These are phyloP conservation scores for Bovichtus variegatus DNA, from an alignment of 2,797 vertebrate species.

Conservation along the genomic window DNA sequence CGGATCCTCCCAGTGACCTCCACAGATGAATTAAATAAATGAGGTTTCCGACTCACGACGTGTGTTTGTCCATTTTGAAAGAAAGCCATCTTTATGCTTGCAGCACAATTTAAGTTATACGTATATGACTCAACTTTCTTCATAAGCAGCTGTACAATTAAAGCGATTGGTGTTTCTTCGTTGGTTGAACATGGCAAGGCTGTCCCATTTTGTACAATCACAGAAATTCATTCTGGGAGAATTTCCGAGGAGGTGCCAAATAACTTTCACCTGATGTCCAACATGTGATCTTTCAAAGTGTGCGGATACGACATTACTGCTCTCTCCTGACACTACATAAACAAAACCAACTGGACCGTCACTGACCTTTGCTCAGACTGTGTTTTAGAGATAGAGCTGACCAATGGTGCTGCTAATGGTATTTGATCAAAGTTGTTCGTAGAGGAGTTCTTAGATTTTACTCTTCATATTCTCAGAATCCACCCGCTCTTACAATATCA, in stretches of 20 bases:
- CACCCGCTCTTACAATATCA: not conserved
- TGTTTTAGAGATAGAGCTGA: slow-evolving; percentile 15
- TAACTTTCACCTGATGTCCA: not conserved
- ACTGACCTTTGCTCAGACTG: slow-evolving; percentile 50
- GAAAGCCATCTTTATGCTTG: not conserved
- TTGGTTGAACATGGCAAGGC: not conserved
- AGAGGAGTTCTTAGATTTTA: not conserved
- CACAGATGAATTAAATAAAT: slow-evolving; percentile 3
- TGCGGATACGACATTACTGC: not conserved
- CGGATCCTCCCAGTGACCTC: slow-evolving; percentile 3
- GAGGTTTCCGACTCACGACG: not conserved
- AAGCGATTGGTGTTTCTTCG: not conserved
- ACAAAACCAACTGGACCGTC: slow-evolving; percentile 27
- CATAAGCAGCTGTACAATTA: not conserved
- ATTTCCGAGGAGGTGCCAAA: not conserved
- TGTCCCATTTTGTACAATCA: not conserved
- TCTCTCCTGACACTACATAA: slow-evolving; percentile 46
- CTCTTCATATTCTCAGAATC: not conserved
- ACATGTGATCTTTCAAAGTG: not conserved
- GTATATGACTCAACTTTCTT: not conserved
- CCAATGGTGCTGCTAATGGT: not conserved
- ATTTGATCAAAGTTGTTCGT: slow-evolving; percentile 1
- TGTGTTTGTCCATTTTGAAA: not conserved
- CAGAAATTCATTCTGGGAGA: not conserved
- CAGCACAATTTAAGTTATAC: not conserved